These are phyloP conservation scores for Diglossa cyanea DNA, from an alignment of 2,797 vertebrate genomes.

Conservation along the genomic window DNA sequence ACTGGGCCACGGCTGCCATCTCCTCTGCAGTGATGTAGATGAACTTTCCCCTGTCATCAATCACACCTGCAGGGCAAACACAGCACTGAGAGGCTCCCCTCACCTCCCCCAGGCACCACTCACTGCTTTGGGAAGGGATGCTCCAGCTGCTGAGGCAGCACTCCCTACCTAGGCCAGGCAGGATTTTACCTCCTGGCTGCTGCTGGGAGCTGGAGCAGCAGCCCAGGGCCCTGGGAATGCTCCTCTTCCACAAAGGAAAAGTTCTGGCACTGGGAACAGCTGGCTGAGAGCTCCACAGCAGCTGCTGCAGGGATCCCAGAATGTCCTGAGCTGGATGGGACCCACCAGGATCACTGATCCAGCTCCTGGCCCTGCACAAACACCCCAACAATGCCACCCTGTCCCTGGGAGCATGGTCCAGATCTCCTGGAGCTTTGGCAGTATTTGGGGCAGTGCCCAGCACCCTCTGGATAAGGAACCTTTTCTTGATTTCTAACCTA, in stretches of 20 bases:
- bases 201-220: not conserved
- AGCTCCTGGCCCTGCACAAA: not conserved
- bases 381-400: not conserved
- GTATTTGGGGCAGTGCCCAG: not conserved
- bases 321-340: no score
- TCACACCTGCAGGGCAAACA: constrained; percentile 82
- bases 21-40: constrained; percentile 95
- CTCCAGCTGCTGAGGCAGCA: not conserved
- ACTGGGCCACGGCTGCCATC: constrained; percentile 87
- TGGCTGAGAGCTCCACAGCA: not conserved
- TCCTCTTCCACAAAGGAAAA: not conserved
- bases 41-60: constrained; percentile 97
- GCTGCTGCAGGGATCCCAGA: not conserved
- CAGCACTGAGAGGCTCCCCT: not conserved
- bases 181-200: not conserved
- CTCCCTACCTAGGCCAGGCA: not conserved
- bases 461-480: not conserved
- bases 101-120: not conserved
- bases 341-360: not conserved
- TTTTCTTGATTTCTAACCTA: not conserved
- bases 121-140: not conserved
- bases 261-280: not conserved
- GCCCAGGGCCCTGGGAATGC: not conserved
- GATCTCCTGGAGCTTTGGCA: not conserved
- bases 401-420: accelerated